Conservation (phyloP, 2,797 vertebrate species). For the Petrocephalus schoutedeni region DNA sequence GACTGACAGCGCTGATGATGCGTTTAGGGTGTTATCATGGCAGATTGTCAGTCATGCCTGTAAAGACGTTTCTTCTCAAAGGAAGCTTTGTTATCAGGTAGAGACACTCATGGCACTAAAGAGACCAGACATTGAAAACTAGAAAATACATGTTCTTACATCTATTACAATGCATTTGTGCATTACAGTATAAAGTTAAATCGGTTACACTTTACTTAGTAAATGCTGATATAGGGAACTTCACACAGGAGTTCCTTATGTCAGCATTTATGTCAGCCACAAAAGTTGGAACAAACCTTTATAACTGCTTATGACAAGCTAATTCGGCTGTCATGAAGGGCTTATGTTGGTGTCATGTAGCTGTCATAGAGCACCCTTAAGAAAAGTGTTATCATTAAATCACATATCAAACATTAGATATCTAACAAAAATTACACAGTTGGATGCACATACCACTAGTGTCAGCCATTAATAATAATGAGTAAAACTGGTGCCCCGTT, state of each 20-base stretch:
- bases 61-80: neutral
- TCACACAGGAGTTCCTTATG: too few species aligned
- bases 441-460: neutral
- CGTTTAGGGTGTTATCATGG: neutral
- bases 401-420: neutral
- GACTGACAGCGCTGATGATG: neutral
- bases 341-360: too few species aligned
- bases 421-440: neutral
- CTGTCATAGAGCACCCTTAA: too few species aligned
- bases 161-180: neutral
- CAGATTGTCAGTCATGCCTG: neutral
- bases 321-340: too few species aligned
- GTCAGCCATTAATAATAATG: neutral
- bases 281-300: too few species aligned
- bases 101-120: neutral
- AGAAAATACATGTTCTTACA: neutral
- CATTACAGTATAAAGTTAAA: neutral
- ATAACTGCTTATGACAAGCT: too few species aligned
- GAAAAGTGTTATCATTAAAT: neutral
- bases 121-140: neutral
- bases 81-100: neutral
- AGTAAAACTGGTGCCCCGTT: neutral
- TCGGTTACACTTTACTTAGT: too few species aligned
- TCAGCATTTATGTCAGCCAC: too few species aligned
- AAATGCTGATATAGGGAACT: too few species aligned